phyloP scores from a whole-genome alignment of 2,113 vertebrate species.

The Ciconia stormi region DNA sequence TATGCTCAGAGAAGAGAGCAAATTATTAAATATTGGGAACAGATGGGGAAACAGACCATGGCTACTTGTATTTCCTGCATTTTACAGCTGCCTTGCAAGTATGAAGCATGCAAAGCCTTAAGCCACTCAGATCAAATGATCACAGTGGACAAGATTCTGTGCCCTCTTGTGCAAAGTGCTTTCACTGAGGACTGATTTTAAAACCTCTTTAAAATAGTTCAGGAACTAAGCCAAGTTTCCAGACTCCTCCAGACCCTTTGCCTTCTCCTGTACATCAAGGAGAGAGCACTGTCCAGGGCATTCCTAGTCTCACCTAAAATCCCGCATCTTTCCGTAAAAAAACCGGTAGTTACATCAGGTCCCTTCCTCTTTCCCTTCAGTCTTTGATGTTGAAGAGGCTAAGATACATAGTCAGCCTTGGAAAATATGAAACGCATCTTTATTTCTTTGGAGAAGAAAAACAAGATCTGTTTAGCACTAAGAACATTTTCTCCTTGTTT shows the following conservation, averaged over 20 bases:
- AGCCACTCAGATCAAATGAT: conserved; percentile 42
- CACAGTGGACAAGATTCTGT: conserved; percentile 5
- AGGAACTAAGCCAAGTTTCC: not conserved
- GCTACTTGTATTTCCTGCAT: conserved; percentile 59
- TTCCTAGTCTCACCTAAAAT: not conserved
- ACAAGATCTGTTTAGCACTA: not conserved
- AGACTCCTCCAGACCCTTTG: not conserved
- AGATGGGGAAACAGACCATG: conserved; percentile 37
- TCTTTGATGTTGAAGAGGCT: not conserved
- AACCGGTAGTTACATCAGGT: not conserved
- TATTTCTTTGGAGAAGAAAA: conserved; percentile 1
- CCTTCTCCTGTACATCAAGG: not conserved
- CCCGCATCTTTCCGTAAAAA: not conserved
- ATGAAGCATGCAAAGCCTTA: conserved; percentile 6
- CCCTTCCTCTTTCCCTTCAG: not conserved
- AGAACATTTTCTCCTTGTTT: not conserved
- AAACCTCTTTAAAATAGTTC: not conserved
- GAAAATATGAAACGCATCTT: not conserved
- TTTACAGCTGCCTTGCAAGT: conserved; percentile 48
- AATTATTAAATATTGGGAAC: conserved; percentile 69
- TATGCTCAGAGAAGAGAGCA: conserved; percentile 54
- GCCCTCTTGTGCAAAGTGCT: not conserved
- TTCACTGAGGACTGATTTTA: not conserved
- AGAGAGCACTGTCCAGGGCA: not conserved
- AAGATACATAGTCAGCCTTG: not conserved